Base-by-base conservation (phyloP, 2,888 invertebrate genomes). In the Tetragonula carbonaria region DNA sequence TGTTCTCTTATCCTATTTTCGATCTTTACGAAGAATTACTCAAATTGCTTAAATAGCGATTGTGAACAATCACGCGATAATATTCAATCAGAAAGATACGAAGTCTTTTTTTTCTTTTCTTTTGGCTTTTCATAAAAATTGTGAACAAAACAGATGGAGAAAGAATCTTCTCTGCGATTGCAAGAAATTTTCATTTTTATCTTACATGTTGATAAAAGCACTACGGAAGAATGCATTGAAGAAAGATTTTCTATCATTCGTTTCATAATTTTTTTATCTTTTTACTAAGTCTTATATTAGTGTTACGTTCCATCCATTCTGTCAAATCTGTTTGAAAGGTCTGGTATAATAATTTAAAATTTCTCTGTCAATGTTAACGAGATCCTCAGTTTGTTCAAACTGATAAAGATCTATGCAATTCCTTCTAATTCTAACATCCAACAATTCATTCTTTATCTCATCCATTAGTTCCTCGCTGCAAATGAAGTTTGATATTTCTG, bases 341-440 rank as follows among this genome's bases (percentile, higher is more conserved):
- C 87, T 96, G 95, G 91, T 97, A 96, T 78, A 97, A 95, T 33
- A 95, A 84, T 95, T 95, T n/a, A 97, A 95, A 89, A 96, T 95
- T 87, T 96, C 95, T 90, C 95, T 95, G 1, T 95, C 95, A 1
- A 96, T 92, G 79, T 95, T 96, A 0, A 96, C 95, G 55, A 98
- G 95, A 93, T 98, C 97, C 4, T 95, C 95, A 1, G 97, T 97
- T 95, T 98, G 98, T 91, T 97, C 97, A 93, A 98, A 98, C 94
- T 98, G 97, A 92, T 98, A 98, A 38, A 98, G 95, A 93, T 98
- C 98, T 96, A 98, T 97, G 93, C 96, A 97, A 91, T 98, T 97
- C 77, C 96, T 95, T 76, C 88, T 87, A 62, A 87, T 90, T 3
- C 96, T 96, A 96, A 98, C 97, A 83, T 96, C 96, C 33, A 97